Conservation (phyloP, 1,140 invertebrate species). For the Neuroterus valhalla region DNA sequence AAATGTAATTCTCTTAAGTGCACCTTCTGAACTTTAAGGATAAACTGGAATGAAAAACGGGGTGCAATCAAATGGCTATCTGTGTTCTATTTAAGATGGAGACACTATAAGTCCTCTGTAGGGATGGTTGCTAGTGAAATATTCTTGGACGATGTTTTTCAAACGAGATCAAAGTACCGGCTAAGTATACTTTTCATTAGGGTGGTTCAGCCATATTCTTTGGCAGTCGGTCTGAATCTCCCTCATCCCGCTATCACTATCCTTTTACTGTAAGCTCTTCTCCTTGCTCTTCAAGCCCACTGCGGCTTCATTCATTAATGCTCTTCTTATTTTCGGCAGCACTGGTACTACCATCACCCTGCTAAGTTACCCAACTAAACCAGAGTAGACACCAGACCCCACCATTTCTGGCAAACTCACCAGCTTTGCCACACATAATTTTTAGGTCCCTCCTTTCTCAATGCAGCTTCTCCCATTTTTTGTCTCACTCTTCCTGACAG, state of each 20-base stretch:
- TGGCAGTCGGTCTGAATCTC: conserved; percentile 53
- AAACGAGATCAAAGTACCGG: conserved; percentile 57
- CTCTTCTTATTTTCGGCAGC: conserved; percentile 57
- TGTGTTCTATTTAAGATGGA: conserved; percentile 4
- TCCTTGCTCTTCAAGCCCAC: conserved; percentile 11
- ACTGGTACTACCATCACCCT: conserved; percentile 20
- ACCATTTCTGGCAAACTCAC: conserved; percentile 25
- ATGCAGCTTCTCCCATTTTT: too few species aligned
- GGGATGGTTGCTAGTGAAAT: conserved; percentile 12
- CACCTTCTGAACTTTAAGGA: background rate
- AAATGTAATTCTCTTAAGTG: conserved; percentile 3
- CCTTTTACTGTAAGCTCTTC: conserved; percentile 40
- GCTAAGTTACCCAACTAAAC: conserved; percentile 21
- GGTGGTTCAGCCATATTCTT: conserved; percentile 53
- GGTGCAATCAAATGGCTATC: conserved; percentile 11
- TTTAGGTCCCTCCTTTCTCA: background rate
- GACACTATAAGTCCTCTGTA: conserved; percentile 9
- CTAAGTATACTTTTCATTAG: conserved; percentile 60
- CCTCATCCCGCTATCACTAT: conserved; percentile 47
- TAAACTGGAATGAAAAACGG: background rate
- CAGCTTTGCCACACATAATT: conserved; percentile 15
- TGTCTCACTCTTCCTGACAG: too few species aligned
- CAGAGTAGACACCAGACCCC: background rate
- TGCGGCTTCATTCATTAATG: conserved; percentile 59
- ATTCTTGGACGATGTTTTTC: conserved; percentile 50